Evolutionary conservation across 2,888 invertebrate species (phyloP), one percentile per base, ranked within the genome.

Genomic region (Agrochola lota): DNA sequence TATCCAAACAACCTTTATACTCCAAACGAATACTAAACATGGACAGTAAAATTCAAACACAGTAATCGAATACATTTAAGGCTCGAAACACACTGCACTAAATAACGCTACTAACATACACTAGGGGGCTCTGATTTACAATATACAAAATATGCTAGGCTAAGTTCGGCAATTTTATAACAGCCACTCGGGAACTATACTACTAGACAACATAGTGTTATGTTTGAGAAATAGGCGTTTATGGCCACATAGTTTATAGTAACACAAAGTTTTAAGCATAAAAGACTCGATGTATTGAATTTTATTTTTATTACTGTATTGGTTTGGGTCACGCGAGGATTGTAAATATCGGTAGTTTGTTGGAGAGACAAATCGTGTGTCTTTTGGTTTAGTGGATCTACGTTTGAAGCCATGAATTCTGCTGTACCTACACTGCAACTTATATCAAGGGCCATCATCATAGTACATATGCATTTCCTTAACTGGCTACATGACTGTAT

Each of bases 131-230:
- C 63, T 83, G 77, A 75, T 78, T 83, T 75, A 78, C 77, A 81
- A 79, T 80, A 62, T 74, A 85, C 68, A 70, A 64, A 80, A 81
- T 87, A 72, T 76, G 83, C 77, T 70, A 64, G 74, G 46, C 77
- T 74, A 70, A 75, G 78, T 83, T 83, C n/a, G 72, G 55, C 17
- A 81, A 75, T 87, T 88, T 87, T 86, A 86, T 80, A 87, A 78
- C 85, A 78, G 62, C 30, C 71, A 35, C 86, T 64, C 1, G 87
- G 83, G 83, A 64, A 43, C 35, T 71, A 79, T 88, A n/a, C n/a
- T n/a, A n/a, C n/a, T n/a, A n/a, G n/a, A n/a, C n/a, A 87, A 87
- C 49, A 77, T 74, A 87, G 66, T 76, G 87, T 85, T 87, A 88
- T 83, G 71, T 81, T 83, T 64, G 68, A 77, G 76, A 87, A 83